Evolutionary conservation across 2,888 invertebrate species (phyloP).

Genomic region (Bembecia ichneumoniformis): DNA sequence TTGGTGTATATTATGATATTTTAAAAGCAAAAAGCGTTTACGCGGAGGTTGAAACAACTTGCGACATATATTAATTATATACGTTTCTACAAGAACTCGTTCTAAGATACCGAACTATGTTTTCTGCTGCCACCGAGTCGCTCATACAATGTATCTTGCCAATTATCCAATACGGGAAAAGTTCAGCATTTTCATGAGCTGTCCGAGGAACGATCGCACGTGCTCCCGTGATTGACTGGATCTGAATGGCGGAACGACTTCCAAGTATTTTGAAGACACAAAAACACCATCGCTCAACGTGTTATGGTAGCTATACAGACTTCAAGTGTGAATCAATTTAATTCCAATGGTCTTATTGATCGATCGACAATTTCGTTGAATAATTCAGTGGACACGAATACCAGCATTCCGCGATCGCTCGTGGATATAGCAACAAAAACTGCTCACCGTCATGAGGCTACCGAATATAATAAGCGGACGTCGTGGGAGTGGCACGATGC

Average conservation of each 20-base stretch:
- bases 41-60: constrained; percentile 17
- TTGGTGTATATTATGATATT: constrained; percentile 28
- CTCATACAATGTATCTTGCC: constrained; percentile 29
- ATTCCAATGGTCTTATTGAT: constrained; percentile 68
- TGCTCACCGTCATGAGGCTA: constrained; percentile 25
- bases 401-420: constrained; percentile 53
- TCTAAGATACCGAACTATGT: constrained; percentile 4
- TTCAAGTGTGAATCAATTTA: constrained; percentile 70
- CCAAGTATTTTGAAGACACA: constrained; percentile 57
- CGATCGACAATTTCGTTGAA: constrained; percentile 66
- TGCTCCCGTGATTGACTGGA: constrained; percentile 52
- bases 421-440: constrained; percentile 53
- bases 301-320: constrained; percentile 58
- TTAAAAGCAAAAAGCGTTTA: constrained; percentile 11
- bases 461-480: constrained; percentile 44
- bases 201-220: constrained; percentile 30
- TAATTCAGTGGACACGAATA: constrained; percentile 67
- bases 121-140: constrained; percentile 16
- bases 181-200: constrained; percentile 41
- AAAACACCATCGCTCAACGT: constrained; percentile 44
- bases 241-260: constrained; percentile 56
- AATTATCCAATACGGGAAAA: constrained; percentile 43
- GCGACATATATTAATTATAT: constrained; percentile 3
- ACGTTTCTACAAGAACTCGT: constrained; percentile 33
- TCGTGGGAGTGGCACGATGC: constrained; percentile 55